A percentile compares a stretch with the other conserved stretches of the same genome.
Conservation (phyloP, 2,113 vertebrate species). For the Barbus barbus region DNA sequence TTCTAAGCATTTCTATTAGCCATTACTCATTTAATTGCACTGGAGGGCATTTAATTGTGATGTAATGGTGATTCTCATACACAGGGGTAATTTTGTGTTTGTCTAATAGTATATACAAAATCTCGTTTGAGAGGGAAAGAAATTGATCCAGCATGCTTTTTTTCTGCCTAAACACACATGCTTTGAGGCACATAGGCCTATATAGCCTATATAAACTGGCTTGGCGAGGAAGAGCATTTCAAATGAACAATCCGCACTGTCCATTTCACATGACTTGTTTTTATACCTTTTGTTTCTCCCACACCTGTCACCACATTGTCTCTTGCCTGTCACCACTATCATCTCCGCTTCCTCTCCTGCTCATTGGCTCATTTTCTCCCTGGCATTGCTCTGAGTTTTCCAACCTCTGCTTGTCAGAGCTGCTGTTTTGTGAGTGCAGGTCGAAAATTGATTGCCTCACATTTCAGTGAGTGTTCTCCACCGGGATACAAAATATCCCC, state of each 20-base stretch:
- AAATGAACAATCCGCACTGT: not conserved
- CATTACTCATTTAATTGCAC: conserved; percentile 1
- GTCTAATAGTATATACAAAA: not conserved
- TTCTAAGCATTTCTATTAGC: conserved; percentile 1
- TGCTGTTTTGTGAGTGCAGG: conserved; percentile 18
- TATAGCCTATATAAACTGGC: not conserved
- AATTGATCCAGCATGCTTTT: not conserved
- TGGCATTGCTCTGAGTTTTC: not conserved
- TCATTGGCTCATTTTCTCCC: conserved; percentile 22
- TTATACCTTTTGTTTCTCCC: not conserved
- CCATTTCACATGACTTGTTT: not conserved
- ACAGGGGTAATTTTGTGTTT: not conserved
- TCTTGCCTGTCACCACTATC: conserved; percentile 19
- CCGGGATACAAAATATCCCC: conserved; percentile 42
- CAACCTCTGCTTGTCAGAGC: conserved; percentile 13
- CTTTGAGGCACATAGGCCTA: not conserved
- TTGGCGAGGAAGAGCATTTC: not conserved
- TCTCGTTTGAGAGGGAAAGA: not conserved
- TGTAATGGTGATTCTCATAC: not conserved
- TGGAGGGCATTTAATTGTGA: not conserved
- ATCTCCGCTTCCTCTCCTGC: conserved; percentile 34
- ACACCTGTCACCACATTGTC: not conserved
- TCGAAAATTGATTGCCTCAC: conserved; percentile 47
- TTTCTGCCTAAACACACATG: no score
- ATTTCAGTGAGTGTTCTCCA: conserved; percentile 45